Evolutionary conservation across 2,888 invertebrate species (phyloP), one percentile per base, ranked within the genome.

Genomic region (Cephus pulcher): DNA sequence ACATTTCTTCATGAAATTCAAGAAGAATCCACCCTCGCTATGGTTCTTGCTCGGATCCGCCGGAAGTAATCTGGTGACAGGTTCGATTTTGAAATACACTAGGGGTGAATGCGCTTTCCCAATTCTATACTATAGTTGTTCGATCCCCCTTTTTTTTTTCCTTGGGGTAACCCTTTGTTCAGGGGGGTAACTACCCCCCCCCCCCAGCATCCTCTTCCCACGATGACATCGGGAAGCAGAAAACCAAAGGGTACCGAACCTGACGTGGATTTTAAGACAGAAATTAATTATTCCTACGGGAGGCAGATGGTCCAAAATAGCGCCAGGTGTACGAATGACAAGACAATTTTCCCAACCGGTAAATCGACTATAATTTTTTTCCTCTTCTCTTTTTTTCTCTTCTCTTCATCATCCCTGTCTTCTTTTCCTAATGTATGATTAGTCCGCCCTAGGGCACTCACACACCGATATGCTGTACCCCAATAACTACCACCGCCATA

Each of bases 251-350:
- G 75, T 81, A 71, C 76, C 69, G 68, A 69, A 12, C 77, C 75
- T 75, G 73, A 1, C 74, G 75, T 71, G 33, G 77, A 82, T 82
- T 82, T 80, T 70, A 77, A 82, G 79, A 81, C 81, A 77, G 82
- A 79, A 83, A 82, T 82, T 79, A 83, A 83, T 82, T 83, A 80
- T 83, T 82, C 80, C 81, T 69, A 34, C 35, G 32, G 75, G 32
- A 74, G n/a, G 75, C 73, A 75, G 78, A 76, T 79, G 76, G 33
- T 78, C 76, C 77, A 79, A 79, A 56, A 56, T 79, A 79, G 78
- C 74, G 74, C 68, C 81, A 81, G 82, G 82, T 81, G 82, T 74
- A 70, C 73, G 75, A 76, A 73, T 77, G 81, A 78, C 80, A 75
- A 74, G 78, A 74, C 77, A 78, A 81, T 82, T 79, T 74, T 74